Evolutionary conservation across 2,888 invertebrate species (phyloP).

Genomic region (Dryomyza anilis): DNA sequence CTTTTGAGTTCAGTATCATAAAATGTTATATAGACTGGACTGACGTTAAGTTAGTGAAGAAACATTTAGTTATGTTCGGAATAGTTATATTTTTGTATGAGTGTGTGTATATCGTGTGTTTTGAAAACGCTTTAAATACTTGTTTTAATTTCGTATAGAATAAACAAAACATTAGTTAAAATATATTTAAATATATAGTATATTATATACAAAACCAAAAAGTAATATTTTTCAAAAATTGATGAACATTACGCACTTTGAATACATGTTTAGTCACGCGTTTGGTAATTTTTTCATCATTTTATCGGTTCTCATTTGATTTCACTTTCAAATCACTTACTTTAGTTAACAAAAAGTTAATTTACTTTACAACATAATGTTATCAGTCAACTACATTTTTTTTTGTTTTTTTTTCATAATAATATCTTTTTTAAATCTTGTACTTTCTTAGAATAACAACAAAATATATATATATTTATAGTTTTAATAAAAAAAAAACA

Average conservation of each 20-base stretch:
- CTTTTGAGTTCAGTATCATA: too few relatives aligned
- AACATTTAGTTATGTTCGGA: too few relatives aligned
- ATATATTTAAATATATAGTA: conserved; percentile 27
- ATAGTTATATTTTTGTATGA: too few relatives aligned
- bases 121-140: background rate
- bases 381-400: too few relatives aligned
- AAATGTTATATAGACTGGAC: too few relatives aligned
- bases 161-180: conserved; percentile 26
- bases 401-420: too few relatives aligned
- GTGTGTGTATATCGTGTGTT: background rate
- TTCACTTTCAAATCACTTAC: too few relatives aligned
- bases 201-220: conserved; percentile 53
- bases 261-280: background rate
- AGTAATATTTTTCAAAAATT: conserved; percentile 48
- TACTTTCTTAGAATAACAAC: conserved; percentile 54
- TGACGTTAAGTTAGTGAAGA: too few relatives aligned
- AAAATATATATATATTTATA: conserved; percentile 43
- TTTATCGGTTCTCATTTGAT: conserved; percentile 44
- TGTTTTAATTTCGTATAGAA: conserved; percentile 13
- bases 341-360: too few relatives aligned
- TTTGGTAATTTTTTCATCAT: conserved; percentile 52
- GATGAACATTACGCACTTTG: conserved; percentile 3
- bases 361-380: too few relatives aligned
- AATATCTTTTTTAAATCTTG: too few relatives aligned
- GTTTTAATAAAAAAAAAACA: conserved; percentile 47